Conservation (phyloP, 2,113 vertebrate genomes). For the Lepus americanus region DNA sequence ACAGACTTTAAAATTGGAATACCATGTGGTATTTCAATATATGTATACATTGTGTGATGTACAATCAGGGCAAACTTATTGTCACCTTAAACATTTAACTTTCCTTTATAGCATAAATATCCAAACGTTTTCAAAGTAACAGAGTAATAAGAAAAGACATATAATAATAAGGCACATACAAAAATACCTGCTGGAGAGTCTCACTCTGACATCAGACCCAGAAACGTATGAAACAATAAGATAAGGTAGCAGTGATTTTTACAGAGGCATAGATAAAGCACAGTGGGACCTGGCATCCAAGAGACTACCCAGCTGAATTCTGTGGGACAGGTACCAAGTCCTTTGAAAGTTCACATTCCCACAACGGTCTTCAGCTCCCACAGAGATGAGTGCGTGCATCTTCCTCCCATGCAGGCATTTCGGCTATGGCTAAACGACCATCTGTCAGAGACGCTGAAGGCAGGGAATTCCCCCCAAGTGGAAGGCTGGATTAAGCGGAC, state of each 20-base stretch:
- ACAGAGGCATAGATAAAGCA: neutral
- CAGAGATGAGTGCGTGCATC: neutral
- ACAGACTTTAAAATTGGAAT: no score
- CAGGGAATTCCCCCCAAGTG: conserved; percentile 16
- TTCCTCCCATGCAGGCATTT: conserved; percentile 15
- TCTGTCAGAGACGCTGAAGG: conserved; percentile 62
- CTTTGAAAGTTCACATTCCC: neutral
- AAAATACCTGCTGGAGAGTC: neutral
- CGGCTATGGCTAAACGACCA: conserved; percentile 37
- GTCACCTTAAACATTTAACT: no score
- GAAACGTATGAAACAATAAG: neutral
- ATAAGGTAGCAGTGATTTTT: neutral
- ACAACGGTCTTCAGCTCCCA: conserved; percentile 13
- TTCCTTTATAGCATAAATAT: no score
- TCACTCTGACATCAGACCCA: neutral
- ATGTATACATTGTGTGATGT: no score
- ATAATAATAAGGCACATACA: conserved; percentile 37
- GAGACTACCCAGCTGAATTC: neutral
- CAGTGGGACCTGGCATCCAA: neutral
- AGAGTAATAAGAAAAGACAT: neutral
- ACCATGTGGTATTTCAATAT: no score
- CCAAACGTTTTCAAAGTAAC: neutral
- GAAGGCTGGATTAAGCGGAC: conserved; percentile 70
- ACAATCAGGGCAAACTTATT: no score
- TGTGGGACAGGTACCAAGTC: neutral